phyloP scores from a whole-genome alignment of 2,113 vertebrate species.

The Toxostoma redivivum region DNA sequence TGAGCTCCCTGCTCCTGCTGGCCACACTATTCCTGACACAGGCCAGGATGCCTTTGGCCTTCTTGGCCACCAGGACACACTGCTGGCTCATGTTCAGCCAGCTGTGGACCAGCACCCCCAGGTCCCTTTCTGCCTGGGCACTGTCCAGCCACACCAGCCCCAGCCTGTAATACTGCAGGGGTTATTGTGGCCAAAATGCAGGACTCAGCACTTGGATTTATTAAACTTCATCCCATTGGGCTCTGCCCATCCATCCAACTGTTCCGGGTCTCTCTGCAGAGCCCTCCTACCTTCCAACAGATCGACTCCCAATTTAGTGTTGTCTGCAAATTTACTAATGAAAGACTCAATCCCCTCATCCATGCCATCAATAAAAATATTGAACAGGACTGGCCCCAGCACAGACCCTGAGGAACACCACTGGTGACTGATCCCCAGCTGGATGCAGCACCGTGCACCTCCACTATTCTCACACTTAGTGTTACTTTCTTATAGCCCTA shows the following conservation, averaged over 20 bases:
- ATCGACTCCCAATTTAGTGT: background rate
- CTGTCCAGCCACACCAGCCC: background rate
- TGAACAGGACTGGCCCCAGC: background rate
- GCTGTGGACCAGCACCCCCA: background rate
- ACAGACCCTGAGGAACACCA: background rate
- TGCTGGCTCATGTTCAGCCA: background rate
- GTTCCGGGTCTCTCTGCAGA: background rate
- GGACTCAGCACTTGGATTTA: background rate
- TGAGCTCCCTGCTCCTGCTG: background rate
- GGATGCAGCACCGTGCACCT: background rate
- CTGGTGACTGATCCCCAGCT: background rate
- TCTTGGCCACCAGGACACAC: background rate
- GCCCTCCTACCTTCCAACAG: background rate
- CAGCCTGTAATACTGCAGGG: background rate
- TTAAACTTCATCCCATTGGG: background rate
- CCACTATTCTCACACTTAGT: background rate
- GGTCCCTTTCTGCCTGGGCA: background rate
- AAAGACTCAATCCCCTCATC: background rate
- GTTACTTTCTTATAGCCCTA: background rate
- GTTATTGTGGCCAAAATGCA: background rate
- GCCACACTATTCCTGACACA: background rate
- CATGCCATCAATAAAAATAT: background rate
- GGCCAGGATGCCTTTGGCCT: background rate
- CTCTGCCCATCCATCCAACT: background rate
- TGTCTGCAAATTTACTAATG: background rate